Base-by-base conservation (phyloP, 2,113 vertebrate species). In the Piprites chloris region DNA sequence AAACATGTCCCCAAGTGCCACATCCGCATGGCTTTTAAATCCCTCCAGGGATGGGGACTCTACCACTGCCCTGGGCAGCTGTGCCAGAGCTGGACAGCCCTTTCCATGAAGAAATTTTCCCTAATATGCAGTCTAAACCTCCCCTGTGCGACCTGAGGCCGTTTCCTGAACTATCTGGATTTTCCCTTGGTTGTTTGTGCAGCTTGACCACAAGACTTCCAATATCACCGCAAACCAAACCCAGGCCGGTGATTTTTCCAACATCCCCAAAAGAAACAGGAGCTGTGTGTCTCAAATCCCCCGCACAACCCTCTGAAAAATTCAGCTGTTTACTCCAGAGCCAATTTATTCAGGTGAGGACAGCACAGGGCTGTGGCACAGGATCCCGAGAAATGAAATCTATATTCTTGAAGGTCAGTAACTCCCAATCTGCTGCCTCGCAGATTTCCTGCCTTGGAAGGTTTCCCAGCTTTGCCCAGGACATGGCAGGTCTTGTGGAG, bases 401-500 rank as follows among this genome's bases (percentile, higher is more conserved):
- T 90, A 20, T 89, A 50, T 74, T 94, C 92, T 41, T 96, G 92
- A 97, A 97, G 86, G 96, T 97, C 96, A 97, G 0, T 85, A 96
- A 90, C 94, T 94, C 89, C 92, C 90, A 74, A 90, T 91, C 92
- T 96, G 90, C 96, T 96, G 94, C 89, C 90, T 95, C 35, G 0
- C 90, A 97, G 90, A 78, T 91, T 87, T 97, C 92, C 68, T 89
- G 78, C 84, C 68, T 94, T 96, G 95, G 97, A 96, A 95, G 39
- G 27, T 92, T 93, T 83, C 96, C 96, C 96, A 95, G 93, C 59
- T 87, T 91, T 94, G 92, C 79, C 87, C 88, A 79, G 76, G 86
- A 96, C 93, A 86, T 55, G 92, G 93, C 93, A 96, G 92, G 61
- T 76, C 86, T 95, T 81, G 67, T 86, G 85, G 86, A 97, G 93